Evolutionary conservation across 2,888 invertebrate species (phyloP).

Genomic region (Philonicus albiceps): DNA sequence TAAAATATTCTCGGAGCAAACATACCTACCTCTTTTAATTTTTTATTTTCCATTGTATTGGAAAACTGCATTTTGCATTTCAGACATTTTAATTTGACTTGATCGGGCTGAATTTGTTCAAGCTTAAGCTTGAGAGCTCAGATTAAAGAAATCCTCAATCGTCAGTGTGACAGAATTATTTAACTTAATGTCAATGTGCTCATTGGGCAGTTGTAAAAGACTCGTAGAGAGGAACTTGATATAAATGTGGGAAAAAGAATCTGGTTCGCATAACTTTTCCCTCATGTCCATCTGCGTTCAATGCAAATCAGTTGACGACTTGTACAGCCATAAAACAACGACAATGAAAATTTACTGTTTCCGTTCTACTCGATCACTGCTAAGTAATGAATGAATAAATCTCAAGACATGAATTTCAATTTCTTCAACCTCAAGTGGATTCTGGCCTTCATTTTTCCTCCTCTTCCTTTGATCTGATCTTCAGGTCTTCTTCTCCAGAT

Average conservation of each 20-base stretch:
- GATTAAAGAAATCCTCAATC: background rate
- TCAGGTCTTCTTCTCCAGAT: background rate
- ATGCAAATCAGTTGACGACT: slow-evolving; percentile 50
- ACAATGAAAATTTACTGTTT: slow-evolving; percentile 50
- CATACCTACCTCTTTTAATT: background rate
- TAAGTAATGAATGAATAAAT: slow-evolving; percentile 51
- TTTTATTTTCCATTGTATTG: too few species aligned
- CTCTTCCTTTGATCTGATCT: slow-evolving; percentile 1
- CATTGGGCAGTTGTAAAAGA: background rate
- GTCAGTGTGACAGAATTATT: slow-evolving; percentile 7
- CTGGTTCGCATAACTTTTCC: slow-evolving; percentile 37
- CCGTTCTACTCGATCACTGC: slow-evolving; percentile 49
- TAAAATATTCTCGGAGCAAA: background rate
- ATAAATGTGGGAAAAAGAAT: slow-evolving; percentile 49
- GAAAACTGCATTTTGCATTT: background rate
- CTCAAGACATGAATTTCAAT: slow-evolving; percentile 49
- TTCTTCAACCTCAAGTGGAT: slow-evolving; percentile 38
- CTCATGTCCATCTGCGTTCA: slow-evolving; percentile 47
- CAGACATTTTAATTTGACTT: background rate
- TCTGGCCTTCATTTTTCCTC: slow-evolving; percentile 36
- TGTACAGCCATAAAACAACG: slow-evolving; percentile 48
- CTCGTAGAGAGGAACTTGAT: slow-evolving; percentile 33
- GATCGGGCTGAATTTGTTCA: background rate
- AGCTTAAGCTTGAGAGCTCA: background rate
- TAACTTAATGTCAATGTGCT: slow-evolving; percentile 19